Conservation (phyloP, 2,888 invertebrate species). For the Myathropa florea region DNA sequence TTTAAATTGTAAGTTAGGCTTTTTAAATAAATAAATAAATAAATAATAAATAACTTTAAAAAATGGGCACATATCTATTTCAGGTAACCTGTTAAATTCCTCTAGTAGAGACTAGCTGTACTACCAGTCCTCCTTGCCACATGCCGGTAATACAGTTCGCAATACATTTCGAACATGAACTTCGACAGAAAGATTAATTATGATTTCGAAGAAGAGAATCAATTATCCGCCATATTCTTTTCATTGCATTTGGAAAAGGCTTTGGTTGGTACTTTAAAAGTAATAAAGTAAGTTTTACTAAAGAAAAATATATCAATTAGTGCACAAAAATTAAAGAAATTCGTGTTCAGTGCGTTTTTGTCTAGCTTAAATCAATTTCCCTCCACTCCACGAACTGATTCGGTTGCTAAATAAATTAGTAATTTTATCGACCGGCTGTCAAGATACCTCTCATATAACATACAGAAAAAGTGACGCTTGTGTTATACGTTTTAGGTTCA, state of each 20-base stretch:
- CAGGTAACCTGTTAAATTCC: neutral
- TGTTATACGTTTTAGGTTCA: neutral
- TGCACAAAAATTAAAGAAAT: neutral
- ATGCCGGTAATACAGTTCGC: neutral
- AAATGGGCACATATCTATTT: too few relatives aligned
- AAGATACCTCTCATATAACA: neutral
- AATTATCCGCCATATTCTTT: conserved; percentile 66
- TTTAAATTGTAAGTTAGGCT: too few relatives aligned
- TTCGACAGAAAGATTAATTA: neutral
- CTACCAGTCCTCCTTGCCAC: neutral
- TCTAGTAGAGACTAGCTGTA: neutral
- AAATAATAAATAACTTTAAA: too few relatives aligned
- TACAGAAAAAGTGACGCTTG: neutral
- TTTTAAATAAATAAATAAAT: too few relatives aligned
- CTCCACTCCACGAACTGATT: neutral
- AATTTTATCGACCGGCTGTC: neutral
- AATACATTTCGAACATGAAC: neutral
- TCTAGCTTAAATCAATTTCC: neutral
- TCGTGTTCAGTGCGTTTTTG: neutral
- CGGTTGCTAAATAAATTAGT: neutral
- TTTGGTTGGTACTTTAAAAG: neutral
- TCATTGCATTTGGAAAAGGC: conserved; percentile 25
- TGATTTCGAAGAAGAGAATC: conserved; percentile 50
- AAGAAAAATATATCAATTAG: neutral
- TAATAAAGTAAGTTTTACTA: neutral